Base-by-base conservation (phyloP, 2,888 invertebrate genomes). In the Acheta domesticus region DNA sequence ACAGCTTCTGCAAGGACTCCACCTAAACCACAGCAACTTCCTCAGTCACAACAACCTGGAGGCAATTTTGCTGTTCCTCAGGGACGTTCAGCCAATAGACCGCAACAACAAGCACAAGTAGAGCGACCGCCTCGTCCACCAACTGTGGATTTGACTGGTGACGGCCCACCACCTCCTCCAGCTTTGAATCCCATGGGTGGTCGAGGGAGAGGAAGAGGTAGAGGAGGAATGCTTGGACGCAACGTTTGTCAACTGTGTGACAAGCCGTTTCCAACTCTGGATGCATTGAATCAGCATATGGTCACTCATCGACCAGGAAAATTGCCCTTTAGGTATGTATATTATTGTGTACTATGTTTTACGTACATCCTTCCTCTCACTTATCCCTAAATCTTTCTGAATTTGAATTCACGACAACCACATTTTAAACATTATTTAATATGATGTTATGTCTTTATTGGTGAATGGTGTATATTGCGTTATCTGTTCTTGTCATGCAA, bases 231-330 rank as follows among this genome's bases (percentile, higher is more conserved):
- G 11, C 48, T 73, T 49, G 80, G 81, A 3, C 82, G 78, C 23
- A 48, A 76, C 77, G 76, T 83, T 36, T 85, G 85, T 79, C 87
- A 88, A 81, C 86, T 89, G 4, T 89, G 89, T 83, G 88, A 88
- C 80, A 88, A 89, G 82, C 86, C 85, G 78, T 89, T 89, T 82
- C 86, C 87, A 79, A 88, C 86, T 75, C 86, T 86, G 80, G 89
- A 89, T 80, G 85, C 87, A 78, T 84, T 89, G 11, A 86, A 86
- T n/a, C 87, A 88, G 74, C 89, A 89, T 81, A 88, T 88, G 87
- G 85, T 86, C 2, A 86, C 86, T 2, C 88, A 88, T 83, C 85
- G 85, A 79, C 86, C 89, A 36, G 90, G 89, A 83, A 87, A 87
- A 84, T 82, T 87, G 78, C 85, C 86, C 78, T 86, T 86, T 81